Conservation (phyloP, 2,888 invertebrate species). For the Xanthorhoe designata region DNA sequence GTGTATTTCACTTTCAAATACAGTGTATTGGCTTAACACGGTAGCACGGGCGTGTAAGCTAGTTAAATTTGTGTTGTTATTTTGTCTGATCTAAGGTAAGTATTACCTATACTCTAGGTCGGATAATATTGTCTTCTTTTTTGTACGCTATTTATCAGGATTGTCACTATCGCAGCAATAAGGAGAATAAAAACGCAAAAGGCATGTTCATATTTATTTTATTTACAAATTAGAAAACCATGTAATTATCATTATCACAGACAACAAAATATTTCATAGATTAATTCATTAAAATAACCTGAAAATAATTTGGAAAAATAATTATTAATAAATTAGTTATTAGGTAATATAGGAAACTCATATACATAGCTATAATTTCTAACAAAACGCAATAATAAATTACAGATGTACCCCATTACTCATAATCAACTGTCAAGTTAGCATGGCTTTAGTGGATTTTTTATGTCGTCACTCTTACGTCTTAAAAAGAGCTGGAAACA, state of each 20-base stretch:
- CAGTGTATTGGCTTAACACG: no score
- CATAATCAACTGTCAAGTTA: no score
- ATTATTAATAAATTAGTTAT: conserved; percentile 20
- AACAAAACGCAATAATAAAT: no score
- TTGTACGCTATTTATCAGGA: not conserved
- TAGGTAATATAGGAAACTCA: conserved; percentile 8
- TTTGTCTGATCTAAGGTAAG: no score
- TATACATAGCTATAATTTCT: not conserved
- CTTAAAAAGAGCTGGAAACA: no score
- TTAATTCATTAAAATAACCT: conserved; percentile 47
- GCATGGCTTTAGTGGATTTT: no score
- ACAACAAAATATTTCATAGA: conserved; percentile 67
- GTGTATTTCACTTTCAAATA: no score
- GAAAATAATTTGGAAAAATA: conserved; percentile 37
- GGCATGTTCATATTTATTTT: conserved; percentile 56
- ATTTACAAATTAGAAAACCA: conserved; percentile 57
- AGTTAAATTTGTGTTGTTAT: no score
- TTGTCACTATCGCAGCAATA: conserved; percentile 48
- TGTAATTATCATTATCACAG: conserved; percentile 70
- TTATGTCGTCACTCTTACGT: no score
- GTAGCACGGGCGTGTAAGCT: no score
- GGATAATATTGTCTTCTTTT: not conserved
- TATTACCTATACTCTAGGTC: no score
- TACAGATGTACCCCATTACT: no score
- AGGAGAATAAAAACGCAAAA: conserved; percentile 64